Conservation (phyloP, 2,113 vertebrate genomes). For the Sinocyclocheilus anophthalmus region DNA sequence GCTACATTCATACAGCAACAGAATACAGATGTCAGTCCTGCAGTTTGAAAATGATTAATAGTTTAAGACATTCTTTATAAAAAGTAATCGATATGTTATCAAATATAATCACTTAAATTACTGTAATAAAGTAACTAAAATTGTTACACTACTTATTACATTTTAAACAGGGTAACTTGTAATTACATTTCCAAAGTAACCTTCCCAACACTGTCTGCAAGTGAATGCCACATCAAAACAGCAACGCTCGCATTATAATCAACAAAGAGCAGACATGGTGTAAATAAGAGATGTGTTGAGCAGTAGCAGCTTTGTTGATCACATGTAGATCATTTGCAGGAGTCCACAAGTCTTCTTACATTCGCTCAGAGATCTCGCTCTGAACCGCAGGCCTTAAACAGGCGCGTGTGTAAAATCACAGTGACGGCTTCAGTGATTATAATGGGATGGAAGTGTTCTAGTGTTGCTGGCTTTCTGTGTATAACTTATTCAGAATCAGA, state of each 20-base stretch:
- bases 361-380: neutral
- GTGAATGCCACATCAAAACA: neutral
- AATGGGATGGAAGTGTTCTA: neutral
- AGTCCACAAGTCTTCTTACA: neutral
- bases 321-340: neutral
- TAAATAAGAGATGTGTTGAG: neutral
- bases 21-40: too few relatives aligned
- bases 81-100: too few relatives aligned
- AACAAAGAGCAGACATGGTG: neutral
- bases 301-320: neutral
- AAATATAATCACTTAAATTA: too few relatives aligned
- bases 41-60: too few relatives aligned
- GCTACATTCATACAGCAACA: too few relatives aligned
- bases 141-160: too few relatives aligned
- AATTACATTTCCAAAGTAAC: too few relatives aligned
- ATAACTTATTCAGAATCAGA: neutral
- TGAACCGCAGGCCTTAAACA: neutral
- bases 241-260: neutral
- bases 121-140: too few relatives aligned
- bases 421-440: slow-evolving; percentile 3
- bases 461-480: neutral
- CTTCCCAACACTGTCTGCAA: neutral
- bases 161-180: too few relatives aligned
- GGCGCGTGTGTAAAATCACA: neutral
- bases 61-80: too few relatives aligned